Evolutionary conservation across 2,888 invertebrate species (phyloP).

Genomic region (Drosophila percnosoma): DNA sequence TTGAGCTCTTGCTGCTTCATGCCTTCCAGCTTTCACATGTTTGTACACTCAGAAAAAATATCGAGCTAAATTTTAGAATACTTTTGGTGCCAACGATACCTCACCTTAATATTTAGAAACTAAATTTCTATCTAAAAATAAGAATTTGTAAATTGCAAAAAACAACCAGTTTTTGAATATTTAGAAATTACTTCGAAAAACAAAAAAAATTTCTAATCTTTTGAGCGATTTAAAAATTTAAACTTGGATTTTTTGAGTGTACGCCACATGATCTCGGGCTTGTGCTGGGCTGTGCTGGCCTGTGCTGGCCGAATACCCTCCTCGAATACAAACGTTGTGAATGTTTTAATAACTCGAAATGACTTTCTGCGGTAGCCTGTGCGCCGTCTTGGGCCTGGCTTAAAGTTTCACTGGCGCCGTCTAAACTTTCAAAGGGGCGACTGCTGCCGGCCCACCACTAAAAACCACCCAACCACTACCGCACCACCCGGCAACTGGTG

Average conservation of each 20-base stretch:
- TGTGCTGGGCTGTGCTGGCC: neutral
- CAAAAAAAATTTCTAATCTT: neutral
- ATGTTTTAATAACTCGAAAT: constrained; percentile 82
- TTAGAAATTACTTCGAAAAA: neutral
- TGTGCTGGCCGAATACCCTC: constrained; percentile 42
- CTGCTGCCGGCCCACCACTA: neutral
- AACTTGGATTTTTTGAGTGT: neutral
- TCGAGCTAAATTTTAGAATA: neutral
- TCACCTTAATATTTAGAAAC: too few species aligned
- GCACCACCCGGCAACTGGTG: constrained; percentile 16
- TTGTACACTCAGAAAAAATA: constrained; percentile 41
- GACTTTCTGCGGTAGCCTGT: constrained; percentile 71
- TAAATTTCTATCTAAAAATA: neutral
- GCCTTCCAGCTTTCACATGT: constrained; percentile 63
- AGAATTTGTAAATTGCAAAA: neutral
- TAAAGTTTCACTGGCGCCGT: constrained; percentile 49
- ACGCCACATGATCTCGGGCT: constrained; percentile 41
- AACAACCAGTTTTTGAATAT: neutral
- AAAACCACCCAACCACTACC: neutral
- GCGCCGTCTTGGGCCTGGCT: constrained; percentile 39
- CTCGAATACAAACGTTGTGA: constrained; percentile 79
- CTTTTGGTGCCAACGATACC: neutral
- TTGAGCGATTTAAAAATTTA: neutral
- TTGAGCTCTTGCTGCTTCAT: constrained; percentile 68
- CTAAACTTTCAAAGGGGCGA: constrained; percentile 65